These are phyloP conservation scores for Parnassius smintheus DNA, from an alignment of 2,888 invertebrate genomes.

Conservation along the genomic window DNA sequence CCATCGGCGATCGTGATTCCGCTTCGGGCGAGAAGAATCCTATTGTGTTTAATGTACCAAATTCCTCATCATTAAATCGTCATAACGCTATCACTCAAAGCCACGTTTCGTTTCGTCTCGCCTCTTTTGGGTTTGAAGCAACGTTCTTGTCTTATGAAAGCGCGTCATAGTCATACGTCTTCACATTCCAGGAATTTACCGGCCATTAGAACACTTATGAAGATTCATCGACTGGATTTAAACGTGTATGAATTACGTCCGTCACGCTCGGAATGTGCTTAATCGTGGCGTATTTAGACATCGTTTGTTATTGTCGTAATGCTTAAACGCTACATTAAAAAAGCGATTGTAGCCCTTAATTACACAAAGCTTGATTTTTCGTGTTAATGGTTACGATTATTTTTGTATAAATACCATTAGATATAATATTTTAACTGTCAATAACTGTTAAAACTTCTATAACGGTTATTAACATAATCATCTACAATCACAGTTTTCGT, in stretches of 20 bases:
- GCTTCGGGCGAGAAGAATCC: conserved; percentile 74
- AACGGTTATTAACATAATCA: no score
- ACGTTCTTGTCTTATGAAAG: conserved; percentile 8
- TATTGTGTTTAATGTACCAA: conserved; percentile 77
- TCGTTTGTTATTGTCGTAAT: conserved; percentile 23
- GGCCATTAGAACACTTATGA: conserved; percentile 54
- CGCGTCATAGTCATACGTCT: conserved; percentile 32
- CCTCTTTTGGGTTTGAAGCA: conserved; percentile 5
- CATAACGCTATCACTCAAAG: conserved; percentile 51
- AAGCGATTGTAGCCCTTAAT: conserved; percentile 6
- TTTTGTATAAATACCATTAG: conserved; percentile 3
- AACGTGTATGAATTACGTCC: conserved; percentile 49
- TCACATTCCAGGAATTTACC: conserved; percentile 58
- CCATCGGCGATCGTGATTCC: conserved; percentile 56
- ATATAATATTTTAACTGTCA: neutral
- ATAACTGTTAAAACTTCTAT: neutral
- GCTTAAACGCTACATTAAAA: neutral
- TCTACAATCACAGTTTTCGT: no score
- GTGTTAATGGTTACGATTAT: conserved; percentile 7
- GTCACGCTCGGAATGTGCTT: conserved; percentile 53
- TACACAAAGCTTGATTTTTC: conserved; percentile 7
- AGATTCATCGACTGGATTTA: conserved; percentile 46
- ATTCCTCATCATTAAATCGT: conserved; percentile 72
- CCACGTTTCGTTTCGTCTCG: conserved; percentile 1
- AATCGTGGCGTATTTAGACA: conserved; percentile 37